These are phyloP conservation scores for Spea bombifrons DNA, from an alignment of 2,113 vertebrate genomes.

Conservation along the genomic window DNA sequence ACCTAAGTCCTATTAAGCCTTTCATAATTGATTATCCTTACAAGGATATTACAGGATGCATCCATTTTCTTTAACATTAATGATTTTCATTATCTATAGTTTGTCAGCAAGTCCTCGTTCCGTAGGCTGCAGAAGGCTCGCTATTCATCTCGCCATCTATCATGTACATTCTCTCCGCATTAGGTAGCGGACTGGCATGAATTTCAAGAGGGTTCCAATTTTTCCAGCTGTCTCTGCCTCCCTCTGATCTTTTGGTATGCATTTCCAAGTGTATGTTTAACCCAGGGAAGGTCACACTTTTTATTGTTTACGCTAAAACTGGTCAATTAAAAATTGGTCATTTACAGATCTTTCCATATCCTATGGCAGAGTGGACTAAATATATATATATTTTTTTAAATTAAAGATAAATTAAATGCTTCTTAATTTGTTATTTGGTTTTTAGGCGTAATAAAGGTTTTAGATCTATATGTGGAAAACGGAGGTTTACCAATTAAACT, in stretches of 20 bases:
- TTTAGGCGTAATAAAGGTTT: too few relatives aligned
- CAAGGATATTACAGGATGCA: constrained; percentile 20
- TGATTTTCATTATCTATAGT: constrained; percentile 35
- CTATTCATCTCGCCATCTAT: constrained; percentile 54
- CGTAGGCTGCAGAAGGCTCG: constrained; percentile 50
- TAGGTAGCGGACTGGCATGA: constrained; percentile 66
- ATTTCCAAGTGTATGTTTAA: constrained; percentile 63
- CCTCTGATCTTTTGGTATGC: constrained; percentile 68
- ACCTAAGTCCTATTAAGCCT: not conserved
- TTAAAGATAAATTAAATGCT: too few relatives aligned
- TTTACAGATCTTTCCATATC: too few relatives aligned
- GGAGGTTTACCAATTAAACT: too few relatives aligned
- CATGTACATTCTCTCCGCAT: constrained; percentile 66
- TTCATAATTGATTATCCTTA: constrained; percentile 35
- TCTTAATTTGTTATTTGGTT: too few relatives aligned
- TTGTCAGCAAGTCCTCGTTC: constrained; percentile 17
- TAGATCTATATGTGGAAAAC: too few relatives aligned
- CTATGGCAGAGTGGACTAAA: too few relatives aligned
- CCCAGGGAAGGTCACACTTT: constrained; percentile 48
- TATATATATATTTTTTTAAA: too few relatives aligned
- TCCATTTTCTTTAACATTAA: constrained; percentile 43
- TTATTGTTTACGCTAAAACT: not conserved
- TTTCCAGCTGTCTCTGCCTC: constrained; percentile 71
- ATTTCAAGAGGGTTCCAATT: constrained; percentile 63
- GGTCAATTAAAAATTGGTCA: not conserved